Evolutionary conservation across 2,888 invertebrate species (phyloP).

Genomic region (Sarcophaga carnaria): DNA sequence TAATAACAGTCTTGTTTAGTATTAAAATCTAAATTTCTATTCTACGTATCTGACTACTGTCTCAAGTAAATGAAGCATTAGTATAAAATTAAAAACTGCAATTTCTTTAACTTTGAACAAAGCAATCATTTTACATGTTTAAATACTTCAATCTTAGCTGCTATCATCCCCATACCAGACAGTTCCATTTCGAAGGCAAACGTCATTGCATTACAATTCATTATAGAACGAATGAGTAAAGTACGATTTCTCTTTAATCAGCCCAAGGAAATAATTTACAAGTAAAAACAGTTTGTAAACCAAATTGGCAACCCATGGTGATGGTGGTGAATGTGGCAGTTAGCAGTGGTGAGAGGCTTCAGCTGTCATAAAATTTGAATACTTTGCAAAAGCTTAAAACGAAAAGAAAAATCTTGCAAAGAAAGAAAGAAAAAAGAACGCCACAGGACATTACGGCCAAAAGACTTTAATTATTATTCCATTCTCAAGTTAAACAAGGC

Average conservation of each 20-base stretch:
- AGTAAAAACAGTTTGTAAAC: constrained; percentile 49
- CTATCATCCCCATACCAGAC: neutral
- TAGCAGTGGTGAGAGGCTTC: constrained; percentile 30
- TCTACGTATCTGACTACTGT: no score
- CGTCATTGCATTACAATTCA: constrained; percentile 53
- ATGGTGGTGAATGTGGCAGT: neutral
- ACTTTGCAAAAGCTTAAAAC: constrained; percentile 52
- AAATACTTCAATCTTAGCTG: constrained; percentile 5
- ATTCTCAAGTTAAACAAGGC: constrained; percentile 29
- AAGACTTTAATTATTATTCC: constrained; percentile 76
- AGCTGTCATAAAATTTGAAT: constrained; percentile 62
- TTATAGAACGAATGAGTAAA: constrained; percentile 50
- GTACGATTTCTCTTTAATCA: constrained; percentile 55
- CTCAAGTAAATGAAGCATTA: neutral
- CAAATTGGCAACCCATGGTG: constrained; percentile 66
- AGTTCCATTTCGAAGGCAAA: neutral
- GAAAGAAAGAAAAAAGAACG: constrained; percentile 72
- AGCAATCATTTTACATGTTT: constrained; percentile 28
- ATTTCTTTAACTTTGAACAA: constrained; percentile 31
- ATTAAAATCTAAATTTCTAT: no score
- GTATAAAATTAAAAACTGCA: constrained; percentile 41
- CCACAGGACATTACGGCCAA: constrained; percentile 70
- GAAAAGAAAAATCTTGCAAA: constrained; percentile 6
- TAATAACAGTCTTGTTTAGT: constrained; percentile 34
- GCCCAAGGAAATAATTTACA: constrained; percentile 58